Conservation (phyloP, 2,797 vertebrate species). For the Adelosebastes latens region DNA sequence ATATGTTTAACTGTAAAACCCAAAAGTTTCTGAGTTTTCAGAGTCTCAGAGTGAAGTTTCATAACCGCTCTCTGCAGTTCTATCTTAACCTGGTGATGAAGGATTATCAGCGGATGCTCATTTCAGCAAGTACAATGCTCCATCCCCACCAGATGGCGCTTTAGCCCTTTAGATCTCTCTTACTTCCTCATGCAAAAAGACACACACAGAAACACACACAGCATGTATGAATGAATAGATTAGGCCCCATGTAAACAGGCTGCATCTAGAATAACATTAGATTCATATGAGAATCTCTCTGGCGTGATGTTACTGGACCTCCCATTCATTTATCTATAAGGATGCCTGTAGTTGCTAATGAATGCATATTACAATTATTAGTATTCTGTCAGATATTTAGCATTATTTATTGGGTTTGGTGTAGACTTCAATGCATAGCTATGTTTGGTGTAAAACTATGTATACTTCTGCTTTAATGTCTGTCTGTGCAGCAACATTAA, state of each 20-base stretch:
- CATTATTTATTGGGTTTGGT: slow-evolving; percentile 49
- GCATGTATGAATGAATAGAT: slow-evolving; percentile 64
- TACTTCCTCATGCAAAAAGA: slow-evolving; percentile 4
- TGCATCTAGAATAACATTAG: slow-evolving; percentile 52
- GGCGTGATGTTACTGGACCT: slow-evolving; percentile 50
- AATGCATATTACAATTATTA: slow-evolving; percentile 60
- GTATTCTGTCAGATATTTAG: slow-evolving; percentile 69
- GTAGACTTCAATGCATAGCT: slow-evolving; percentile 36
- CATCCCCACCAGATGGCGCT: slow-evolving; percentile 84
- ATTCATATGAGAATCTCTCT: slow-evolving; percentile 45
- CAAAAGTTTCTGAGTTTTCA: not conserved
- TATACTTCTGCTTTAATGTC: slow-evolving; percentile 28
- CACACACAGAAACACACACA: slow-evolving; percentile 17
- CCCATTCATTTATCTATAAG: slow-evolving; percentile 67
- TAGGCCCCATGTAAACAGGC: slow-evolving; percentile 60
- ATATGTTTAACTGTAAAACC: not conserved
- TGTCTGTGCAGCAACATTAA: slow-evolving; percentile 11
- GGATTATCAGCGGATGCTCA: not conserved
- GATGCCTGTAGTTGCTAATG: slow-evolving; percentile 50
- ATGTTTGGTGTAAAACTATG: slow-evolving; percentile 30
- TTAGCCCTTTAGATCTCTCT: slow-evolving; percentile 75
- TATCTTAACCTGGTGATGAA: slow-evolving; percentile 8
- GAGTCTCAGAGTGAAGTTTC: not conserved
- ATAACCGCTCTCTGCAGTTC: not conserved
- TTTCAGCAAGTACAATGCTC: not conserved